Evolutionary conservation across 1,140 invertebrate genomes (phyloP), one percentile per base, ranked within the genome.

Genomic region (Tetragonula clypearis): DNA sequence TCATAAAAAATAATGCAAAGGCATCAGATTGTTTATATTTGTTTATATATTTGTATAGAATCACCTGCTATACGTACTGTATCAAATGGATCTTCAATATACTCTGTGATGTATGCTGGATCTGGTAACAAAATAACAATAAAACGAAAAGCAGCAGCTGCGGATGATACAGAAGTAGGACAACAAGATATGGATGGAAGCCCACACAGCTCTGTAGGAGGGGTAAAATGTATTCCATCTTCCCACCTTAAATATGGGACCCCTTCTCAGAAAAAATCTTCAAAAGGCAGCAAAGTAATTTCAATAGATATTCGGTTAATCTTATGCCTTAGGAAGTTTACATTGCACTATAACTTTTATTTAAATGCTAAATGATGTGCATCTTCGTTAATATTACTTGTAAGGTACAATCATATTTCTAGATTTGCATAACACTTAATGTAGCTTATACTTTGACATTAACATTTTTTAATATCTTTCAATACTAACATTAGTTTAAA

Each of bases 61-160:
- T 87, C 95, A 6, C 94, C 96, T 81, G 94, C 95, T 87, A 96
- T 96, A 86, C 95, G 95, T 93, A 95, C 95, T 76, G 95, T 96
- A 41, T 96, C 96, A 71, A 97, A 97, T 94, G 96, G 96, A 82
- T 96, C 96, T 68, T 96, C 97, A 65, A 95, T 97, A 90, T 97
- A 97, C 94, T 97, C 97, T 88, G 97, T 97, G 69, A 96, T 97
- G 95, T 97, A 97, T 94, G 96, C 97, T 85, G 97, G 97, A 30
- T 96, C 96, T 87, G 97, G 97, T 84, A 97, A 97, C 92, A 97
- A 97, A 95, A 97, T 97, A 91, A 97, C 97, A 56, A 97, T 98
- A 87, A 98, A 97, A 94, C 95, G 97, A 87, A 97, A 97, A 95
- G 96, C 96, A 72, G 95, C 96, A 77, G 96, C 93, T 60, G 86